phyloP scores from a whole-genome alignment of 2,888 invertebrate species.

The Dicyrtoma fusca region DNA sequence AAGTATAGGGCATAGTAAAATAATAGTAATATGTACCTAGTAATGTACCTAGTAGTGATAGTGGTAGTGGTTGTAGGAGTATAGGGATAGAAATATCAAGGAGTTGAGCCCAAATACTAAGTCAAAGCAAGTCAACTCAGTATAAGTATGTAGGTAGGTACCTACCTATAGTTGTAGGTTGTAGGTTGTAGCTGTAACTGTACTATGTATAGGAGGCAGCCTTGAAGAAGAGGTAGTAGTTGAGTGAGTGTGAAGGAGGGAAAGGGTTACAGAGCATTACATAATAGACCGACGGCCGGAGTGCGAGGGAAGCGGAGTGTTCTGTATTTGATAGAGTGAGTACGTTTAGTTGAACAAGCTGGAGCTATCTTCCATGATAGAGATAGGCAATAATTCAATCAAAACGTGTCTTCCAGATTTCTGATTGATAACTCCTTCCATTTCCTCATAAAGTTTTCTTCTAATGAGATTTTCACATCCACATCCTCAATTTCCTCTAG shows the following conservation, averaged over 20 bases:
- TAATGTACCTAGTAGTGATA: too few relatives aligned
- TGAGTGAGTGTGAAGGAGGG: background rate
- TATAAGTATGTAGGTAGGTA: background rate
- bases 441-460: slow-evolving; percentile 52
- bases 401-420: slow-evolving; percentile 46
- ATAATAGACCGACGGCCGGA: slow-evolving; percentile 16
- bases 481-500: slow-evolving; percentile 46
- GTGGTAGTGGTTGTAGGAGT: too few relatives aligned
- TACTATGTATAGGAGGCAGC: background rate
- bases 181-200: too few relatives aligned
- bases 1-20: too few relatives aligned
- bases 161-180: background rate
- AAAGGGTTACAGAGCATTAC: slow-evolving; percentile 25
- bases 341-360: background rate
- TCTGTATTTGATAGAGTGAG: background rate
- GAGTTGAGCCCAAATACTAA: too few relatives aligned
- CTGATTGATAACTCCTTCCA: slow-evolving; percentile 53
- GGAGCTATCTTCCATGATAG: background rate
- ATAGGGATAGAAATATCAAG: too few relatives aligned
- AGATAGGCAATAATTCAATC: slow-evolving; percentile 48
- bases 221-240: background rate
- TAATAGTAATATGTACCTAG: too few relatives aligned
- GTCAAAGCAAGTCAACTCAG: background rate
- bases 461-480: slow-evolving; percentile 51
- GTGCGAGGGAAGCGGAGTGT: slow-evolving; percentile 9